Evolutionary conservation across 2,888 invertebrate genomes (phyloP).

Genomic region (Limnephilus auricula): DNA sequence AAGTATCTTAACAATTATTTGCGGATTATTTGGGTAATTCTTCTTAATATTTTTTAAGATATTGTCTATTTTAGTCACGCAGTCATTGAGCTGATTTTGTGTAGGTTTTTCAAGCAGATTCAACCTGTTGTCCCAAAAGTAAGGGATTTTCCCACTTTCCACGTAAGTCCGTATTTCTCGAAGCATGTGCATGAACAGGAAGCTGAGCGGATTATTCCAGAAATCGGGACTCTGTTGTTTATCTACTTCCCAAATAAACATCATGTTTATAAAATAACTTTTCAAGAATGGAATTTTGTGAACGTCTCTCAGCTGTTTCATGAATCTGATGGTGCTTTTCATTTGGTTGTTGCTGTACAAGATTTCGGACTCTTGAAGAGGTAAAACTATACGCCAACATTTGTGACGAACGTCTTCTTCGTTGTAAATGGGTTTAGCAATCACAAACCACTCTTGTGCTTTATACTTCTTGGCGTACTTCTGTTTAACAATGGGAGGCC

Average conservation of each 20-base stretch:
- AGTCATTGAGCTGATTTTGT: neutral
- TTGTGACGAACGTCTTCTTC: neutral
- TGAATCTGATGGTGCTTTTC: slow-evolving; percentile 46
- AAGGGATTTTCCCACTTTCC: slow-evolving; percentile 6
- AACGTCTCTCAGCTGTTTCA: slow-evolving; percentile 45
- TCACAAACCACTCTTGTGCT: slow-evolving; percentile 42
- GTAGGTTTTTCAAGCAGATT: slow-evolving; percentile 38
- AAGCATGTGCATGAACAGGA: slow-evolving; percentile 45
- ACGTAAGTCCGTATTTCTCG: slow-evolving; percentile 7
- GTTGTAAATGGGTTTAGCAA: slow-evolving; percentile 44
- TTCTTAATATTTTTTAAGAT: slow-evolving; percentile 27
- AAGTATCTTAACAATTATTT: slow-evolving; percentile 16
- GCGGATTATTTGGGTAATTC: slow-evolving; percentile 16
- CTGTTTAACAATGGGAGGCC: slow-evolving; percentile 40
- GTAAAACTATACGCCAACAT: slow-evolving; percentile 28
- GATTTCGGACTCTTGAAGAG: slow-evolving; percentile 33
- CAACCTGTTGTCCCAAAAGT: slow-evolving; percentile 32
- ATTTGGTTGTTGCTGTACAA: slow-evolving; percentile 15
- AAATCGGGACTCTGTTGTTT: neutral
- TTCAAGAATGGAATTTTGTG: slow-evolving; percentile 35
- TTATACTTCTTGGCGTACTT: neutral
- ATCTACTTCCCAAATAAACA: slow-evolving; percentile 49
- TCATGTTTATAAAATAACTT: slow-evolving; percentile 51
- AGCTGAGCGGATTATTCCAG: slow-evolving; percentile 39
- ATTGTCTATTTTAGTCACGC: slow-evolving; percentile 8